These are phyloP conservation scores for Caenorhabditis elegans DNA, from an alignment of 1,140 invertebrate species.

Conservation along the genomic window WBcel235 BX284603.4:5594001-5594500, in stretches of 20 bases:
- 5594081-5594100: slow-evolving; percentile 44
- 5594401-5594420: too few relatives aligned
- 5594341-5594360: not conserved
- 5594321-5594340: slow-evolving; percentile 30
- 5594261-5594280: slow-evolving; percentile 17
- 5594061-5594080: slow-evolving; percentile 51
- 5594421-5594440: not conserved
- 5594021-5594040: not conserved
- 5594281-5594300: slow-evolving; percentile 4
- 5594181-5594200: slow-evolving; percentile 8
- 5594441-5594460: not conserved
- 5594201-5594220: not conserved
- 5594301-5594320: slow-evolving; percentile 8
- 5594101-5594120: slow-evolving; percentile 52
- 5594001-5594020: slow-evolving; percentile 25
- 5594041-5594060: not conserved
- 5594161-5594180: slow-evolving; percentile 4
- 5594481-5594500: not conserved
- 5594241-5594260: not conserved
- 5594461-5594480: slow-evolving; percentile 16
- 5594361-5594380: too few relatives aligned
- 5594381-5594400: too few relatives aligned
- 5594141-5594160: not conserved
- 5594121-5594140: slow-evolving; percentile 42
- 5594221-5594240: slow-evolving; percentile 9